Evolutionary conservation across 2,888 invertebrate genomes (phyloP).

Genomic region (Trichacis sp.): DNA sequence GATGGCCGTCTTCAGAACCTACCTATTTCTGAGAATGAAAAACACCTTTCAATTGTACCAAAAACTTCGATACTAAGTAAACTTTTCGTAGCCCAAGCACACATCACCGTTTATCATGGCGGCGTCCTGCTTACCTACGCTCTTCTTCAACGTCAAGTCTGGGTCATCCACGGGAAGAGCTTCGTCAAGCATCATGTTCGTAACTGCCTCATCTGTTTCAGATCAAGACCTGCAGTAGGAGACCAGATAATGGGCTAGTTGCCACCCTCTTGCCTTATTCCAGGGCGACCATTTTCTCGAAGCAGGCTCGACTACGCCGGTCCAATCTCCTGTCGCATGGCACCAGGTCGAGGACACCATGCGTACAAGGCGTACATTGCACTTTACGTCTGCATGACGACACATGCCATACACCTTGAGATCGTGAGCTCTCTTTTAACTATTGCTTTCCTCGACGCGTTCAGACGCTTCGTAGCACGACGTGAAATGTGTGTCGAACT

Average conservation of each 20-base stretch:
- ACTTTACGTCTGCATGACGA: background rate
- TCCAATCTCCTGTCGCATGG: background rate
- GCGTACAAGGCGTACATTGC: background rate
- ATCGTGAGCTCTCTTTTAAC: background rate
- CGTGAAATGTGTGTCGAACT: background rate
- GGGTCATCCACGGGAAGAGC: too few species aligned
- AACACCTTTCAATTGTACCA: too few species aligned
- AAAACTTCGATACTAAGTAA: too few species aligned
- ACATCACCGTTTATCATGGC: too few species aligned
- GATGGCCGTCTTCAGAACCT: too few species aligned
- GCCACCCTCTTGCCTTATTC: constrained; percentile 13
- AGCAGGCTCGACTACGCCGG: constrained; percentile 2
- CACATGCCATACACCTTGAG: background rate
- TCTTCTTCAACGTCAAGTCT: too few species aligned
- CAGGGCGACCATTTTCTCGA: constrained; percentile 10
- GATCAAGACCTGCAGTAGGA: background rate
- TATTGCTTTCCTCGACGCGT: background rate
- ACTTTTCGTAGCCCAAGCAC: too few species aligned
- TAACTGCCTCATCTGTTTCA: constrained; percentile 18
- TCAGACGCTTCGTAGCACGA: background rate
- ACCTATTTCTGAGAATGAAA: too few species aligned
- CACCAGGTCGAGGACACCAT: background rate
- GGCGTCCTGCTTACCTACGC: too few species aligned
- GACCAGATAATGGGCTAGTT: constrained; percentile 18
- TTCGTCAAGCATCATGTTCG: background rate